Base-by-base conservation (phyloP, 1,140 invertebrate genomes). In the Metopolophium dirhodum region DNA sequence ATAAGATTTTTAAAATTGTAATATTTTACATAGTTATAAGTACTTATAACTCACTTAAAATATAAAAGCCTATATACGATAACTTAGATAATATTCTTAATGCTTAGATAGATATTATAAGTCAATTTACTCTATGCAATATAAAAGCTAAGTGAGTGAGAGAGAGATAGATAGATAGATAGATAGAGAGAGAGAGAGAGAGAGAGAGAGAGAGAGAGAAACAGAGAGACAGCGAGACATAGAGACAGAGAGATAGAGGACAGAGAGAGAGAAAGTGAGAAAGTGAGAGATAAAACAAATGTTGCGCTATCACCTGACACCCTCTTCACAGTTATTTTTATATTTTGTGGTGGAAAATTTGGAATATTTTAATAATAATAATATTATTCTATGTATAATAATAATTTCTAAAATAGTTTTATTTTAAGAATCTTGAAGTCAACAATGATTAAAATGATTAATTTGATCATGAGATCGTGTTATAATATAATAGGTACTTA, bases 271-370 rank as follows among this genome's bases (percentile, higher is more conserved):
- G 47, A 49, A 7, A 7, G 20, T 0, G 51, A 22, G 20, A 22
- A 2, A 37, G 41, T 4, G 30, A 68, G 30, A 68, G 61, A 77
- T 22, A 54, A 77, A 77, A 77, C 61, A 77, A 77, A 77, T n/a
- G 14, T 0, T n/a, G 30, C 0, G 30, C 14, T 18, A 4, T 18
- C 11, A 2, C 14, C 0, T 18, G 4, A n/a, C 30, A 7, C 14
- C 0, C 0, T n/a, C 30, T 77, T 18, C n/a, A n/a, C 61, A 77
- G 18, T 77, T n/a, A 18, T 77, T 77, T 61, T 6, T 68, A n/a
- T n/a, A n/a, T 68, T n/a, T 3, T 68, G 4, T 77, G 14, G n/a
- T n/a, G 61, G 8, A n/a, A 30, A 68, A n/a, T 68, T 68, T 68
- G 26, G 14, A 14, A 30, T n/a, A 30, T n/a, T n/a, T 68, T 14